Evolutionary conservation across 2,797 vertebrate species (phyloP), one percentile per base, ranked within the genome.

Genomic region (Mionectes olivaceus): DNA sequence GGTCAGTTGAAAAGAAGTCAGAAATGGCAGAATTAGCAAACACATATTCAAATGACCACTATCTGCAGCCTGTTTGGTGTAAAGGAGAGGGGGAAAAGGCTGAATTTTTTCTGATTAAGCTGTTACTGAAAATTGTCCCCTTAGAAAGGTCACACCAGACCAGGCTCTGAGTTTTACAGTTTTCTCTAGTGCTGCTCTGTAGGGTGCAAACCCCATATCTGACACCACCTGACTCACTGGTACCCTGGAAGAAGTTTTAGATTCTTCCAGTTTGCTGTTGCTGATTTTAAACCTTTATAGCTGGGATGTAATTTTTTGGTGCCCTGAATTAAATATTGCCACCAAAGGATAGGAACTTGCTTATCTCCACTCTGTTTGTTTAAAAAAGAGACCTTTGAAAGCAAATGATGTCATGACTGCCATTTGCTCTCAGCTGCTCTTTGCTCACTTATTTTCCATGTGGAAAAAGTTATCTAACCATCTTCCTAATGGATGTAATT

Each of bases 21-120:
- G 17, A 33, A 75, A 19, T 19, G 23, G 33, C 37, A 56, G 23
- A 70, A 22, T 22, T 3, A 57, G 9, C 2, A 7, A 52, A 19
- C 2, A 0, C n/a, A 8, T 9, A 4, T n/a, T 55, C 10, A 59
- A 32, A 11, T 23, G 8, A 9, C 21, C 4, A 1, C 22, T 12
- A 17, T 12, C 59, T 47, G 11, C 33, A 71, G 41, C 5, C 49
- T 30, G 59, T 0, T 46, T 17, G 44, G 3, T 56, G 23, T 27
- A 41, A 73, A 27, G 5, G 18, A n/a, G 10, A 78, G 9, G 10
- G 5, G 8, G 4, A 0, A 1, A n/a, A 4, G 24, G 10, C 27
- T 80, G 25, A 47, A 4, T 27, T 55, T 61, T 44, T 63, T 32
- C 44, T 74, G 41, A 59, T 3, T 1, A 77, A 71, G 11, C 35